Conservation (phyloP, 1,140 invertebrate genomes). For the Venturia canescens region DNA sequence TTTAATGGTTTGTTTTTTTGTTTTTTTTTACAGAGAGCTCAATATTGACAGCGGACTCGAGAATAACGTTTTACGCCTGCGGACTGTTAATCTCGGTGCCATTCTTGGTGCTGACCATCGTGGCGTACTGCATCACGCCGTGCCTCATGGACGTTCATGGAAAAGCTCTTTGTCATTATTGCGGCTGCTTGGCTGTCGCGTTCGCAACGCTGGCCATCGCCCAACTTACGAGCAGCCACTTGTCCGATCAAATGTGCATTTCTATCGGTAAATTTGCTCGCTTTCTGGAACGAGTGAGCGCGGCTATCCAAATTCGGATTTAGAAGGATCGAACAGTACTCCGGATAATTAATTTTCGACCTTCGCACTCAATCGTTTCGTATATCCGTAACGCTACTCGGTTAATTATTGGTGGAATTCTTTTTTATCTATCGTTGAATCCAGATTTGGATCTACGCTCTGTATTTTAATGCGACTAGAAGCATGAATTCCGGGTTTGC, state of each 20-base stretch:
- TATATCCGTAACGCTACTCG: not conserved
- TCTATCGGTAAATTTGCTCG: conserved; percentile 69
- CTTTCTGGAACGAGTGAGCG: not conserved
- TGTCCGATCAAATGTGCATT: conserved; percentile 67
- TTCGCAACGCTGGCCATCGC: conserved; percentile 73
- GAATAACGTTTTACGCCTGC: conserved; percentile 67
- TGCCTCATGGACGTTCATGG: conserved; percentile 75
- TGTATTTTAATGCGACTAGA: too few species aligned
- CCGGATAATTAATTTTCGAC: too few species aligned
- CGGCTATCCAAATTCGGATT: not conserved
- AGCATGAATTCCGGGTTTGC: too few species aligned
- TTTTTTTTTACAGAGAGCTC: conserved; percentile 56
- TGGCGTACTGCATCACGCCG: conserved; percentile 73
- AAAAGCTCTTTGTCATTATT: conserved; percentile 75
- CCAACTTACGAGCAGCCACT: conserved; percentile 68
- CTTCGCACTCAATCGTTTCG: not conserved
- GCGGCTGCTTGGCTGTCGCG: conserved; percentile 73
- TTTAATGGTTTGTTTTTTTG: too few species aligned
- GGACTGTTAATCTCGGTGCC: conserved; percentile 76
- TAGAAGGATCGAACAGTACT: not conserved
- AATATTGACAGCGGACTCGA: conserved; percentile 54
- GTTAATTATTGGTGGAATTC: not conserved
- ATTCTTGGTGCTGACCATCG: conserved; percentile 76
- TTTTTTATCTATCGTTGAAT: not conserved
- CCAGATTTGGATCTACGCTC: not conserved